A percentile compares a stretch with the other conserved stretches of the same genome.
Evolutionary conservation across 2,113 vertebrate species (phyloP).

Genomic region (Tenrec ecaudatus): DNA sequence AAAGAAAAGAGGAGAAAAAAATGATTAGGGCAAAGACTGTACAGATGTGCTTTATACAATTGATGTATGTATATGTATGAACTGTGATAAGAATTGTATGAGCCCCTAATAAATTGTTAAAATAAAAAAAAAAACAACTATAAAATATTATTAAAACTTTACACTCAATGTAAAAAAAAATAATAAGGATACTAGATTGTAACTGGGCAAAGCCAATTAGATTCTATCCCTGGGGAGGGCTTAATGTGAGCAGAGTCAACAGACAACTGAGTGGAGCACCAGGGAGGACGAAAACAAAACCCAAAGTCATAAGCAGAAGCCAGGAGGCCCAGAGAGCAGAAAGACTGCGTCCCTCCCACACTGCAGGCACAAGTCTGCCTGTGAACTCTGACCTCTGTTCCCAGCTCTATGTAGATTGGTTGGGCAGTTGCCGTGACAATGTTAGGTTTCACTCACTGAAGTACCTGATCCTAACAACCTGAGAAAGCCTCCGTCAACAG

Average conservation of each 20-base stretch:
- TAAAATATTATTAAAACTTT: too few species aligned
- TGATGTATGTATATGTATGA: too few species aligned
- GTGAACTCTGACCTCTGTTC: neutral
- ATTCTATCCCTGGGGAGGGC: neutral
- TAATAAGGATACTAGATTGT: neutral
- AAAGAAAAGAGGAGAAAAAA: too few species aligned
- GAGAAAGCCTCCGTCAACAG: neutral
- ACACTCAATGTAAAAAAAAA: too few species aligned
- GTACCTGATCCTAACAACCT: neutral
- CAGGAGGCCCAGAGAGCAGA: neutral
- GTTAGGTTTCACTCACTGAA: neutral
- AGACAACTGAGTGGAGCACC: neutral
- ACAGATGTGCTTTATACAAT: too few species aligned
- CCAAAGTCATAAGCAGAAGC: neutral
- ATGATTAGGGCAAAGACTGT: too few species aligned
- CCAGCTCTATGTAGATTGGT: neutral
- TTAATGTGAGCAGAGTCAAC: neutral
- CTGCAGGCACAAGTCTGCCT: neutral
- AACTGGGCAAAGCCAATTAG: neutral
- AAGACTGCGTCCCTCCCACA: too few species aligned
- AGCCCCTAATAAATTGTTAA: too few species aligned
- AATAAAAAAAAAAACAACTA: too few species aligned
- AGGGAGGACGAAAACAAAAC: neutral
- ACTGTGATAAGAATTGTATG: too few species aligned
- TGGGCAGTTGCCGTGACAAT: neutral